phyloP scores from a whole-genome alignment of 2,888 invertebrate genomes.

The Brachyopa scutellaris region DNA sequence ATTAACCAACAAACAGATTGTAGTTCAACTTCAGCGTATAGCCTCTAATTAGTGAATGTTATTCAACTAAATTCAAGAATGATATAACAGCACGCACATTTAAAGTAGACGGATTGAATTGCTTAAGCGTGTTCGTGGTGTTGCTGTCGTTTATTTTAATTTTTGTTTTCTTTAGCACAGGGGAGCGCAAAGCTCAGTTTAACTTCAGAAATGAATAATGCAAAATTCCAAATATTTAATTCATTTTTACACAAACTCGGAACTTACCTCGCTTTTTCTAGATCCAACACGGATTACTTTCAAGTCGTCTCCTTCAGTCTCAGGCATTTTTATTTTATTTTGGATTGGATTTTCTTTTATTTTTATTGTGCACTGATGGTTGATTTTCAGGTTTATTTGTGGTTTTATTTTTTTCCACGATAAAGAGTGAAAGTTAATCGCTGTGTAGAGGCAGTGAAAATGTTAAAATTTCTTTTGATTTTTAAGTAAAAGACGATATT shows the following conservation, averaged over 20 bases:
- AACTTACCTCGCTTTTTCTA: constrained; percentile 90
- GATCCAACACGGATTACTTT: constrained; percentile 89
- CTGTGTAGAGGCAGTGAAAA: constrained; percentile 46
- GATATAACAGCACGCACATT: constrained; percentile 23
- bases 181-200: neutral
- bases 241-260: neutral
- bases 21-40: too few relatives aligned
- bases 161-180: neutral
- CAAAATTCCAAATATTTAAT: constrained; percentile 42
- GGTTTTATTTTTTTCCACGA: neutral
- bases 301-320: constrained; percentile 73
- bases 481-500: constrained; percentile 70
- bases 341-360: constrained; percentile 23
- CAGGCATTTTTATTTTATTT: too few relatives aligned
- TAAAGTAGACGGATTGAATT: neutral
- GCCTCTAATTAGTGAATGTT: constrained; percentile 13
- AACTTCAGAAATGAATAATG: constrained; percentile 35
- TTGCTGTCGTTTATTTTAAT: too few relatives aligned
- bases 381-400: constrained; percentile 10
- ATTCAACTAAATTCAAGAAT: constrained; percentile 1
- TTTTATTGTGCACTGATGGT: neutral
- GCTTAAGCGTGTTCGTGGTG: neutral
- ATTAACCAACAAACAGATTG: neutral
- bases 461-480: constrained; percentile 49
- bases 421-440: constrained; percentile 74